A percentile compares a stretch with the other conserved stretches of the same genome.
These are phyloP conservation scores for Parnassius apollo DNA, from an alignment of 2,888 invertebrate species.

Conservation along the genomic window DNA sequence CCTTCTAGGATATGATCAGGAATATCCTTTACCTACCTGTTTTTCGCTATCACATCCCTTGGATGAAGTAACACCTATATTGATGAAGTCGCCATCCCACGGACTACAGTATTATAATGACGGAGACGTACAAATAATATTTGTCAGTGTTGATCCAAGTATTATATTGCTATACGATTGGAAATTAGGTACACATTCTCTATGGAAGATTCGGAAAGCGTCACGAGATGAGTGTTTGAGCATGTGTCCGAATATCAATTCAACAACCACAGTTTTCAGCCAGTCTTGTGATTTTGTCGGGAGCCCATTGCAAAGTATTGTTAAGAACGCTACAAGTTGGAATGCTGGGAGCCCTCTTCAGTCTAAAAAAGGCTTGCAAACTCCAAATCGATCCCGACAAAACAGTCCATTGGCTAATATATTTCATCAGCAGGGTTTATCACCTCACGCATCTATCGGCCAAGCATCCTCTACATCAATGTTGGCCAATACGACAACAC, in stretches of 20 bases:
- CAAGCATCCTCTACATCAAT: conserved; percentile 71
- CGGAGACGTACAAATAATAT: conserved; percentile 85
- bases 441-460: conserved; percentile 70
- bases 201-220: conserved; percentile 90
- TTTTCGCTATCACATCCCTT: conserved; percentile 94
- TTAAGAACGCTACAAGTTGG: conserved; percentile 60
- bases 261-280: conserved; percentile 62
- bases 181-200: conserved; percentile 88
- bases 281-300: conserved; percentile 68
- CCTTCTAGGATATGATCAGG: conserved; percentile 61
- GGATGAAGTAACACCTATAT: conserved; percentile 93
- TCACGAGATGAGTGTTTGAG: conserved; percentile 85
- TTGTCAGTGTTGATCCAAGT: conserved; percentile 88
- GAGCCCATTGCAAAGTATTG: conserved; percentile 63
- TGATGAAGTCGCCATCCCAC: conserved; percentile 84
- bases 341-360: conserved; percentile 66
- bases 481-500: conserved; percentile 70
- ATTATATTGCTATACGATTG: conserved; percentile 91
- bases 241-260: conserved; percentile 79
- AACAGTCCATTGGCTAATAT: conserved; percentile 74
- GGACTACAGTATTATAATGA: conserved; percentile 83
- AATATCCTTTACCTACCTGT: conserved; percentile 85
- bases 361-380: conserved; percentile 53
- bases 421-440: conserved; percentile 71
- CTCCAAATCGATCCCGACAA: conserved; percentile 58